Conservation (phyloP, 2,797 vertebrate genomes). For the Alosa sapidissima region DNA sequence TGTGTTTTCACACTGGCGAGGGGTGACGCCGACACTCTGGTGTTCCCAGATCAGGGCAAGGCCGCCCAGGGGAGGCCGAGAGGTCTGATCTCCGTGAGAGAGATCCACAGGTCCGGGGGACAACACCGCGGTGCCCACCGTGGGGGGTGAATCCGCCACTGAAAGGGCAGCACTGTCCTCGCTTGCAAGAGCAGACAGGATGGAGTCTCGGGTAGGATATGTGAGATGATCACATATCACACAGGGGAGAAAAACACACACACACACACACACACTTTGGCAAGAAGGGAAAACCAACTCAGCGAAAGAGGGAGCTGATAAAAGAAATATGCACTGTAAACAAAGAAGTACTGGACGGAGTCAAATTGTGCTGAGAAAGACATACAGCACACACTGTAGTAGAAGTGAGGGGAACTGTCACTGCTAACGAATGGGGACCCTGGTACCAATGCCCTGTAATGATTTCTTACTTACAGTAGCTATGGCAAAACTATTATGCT, state of each 20-base stretch:
- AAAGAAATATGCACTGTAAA: constrained; percentile 42
- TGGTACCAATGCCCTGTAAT: not conserved
- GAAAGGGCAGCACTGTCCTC: constrained; percentile 1
- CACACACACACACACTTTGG: not conserved
- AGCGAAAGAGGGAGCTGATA: not conserved
- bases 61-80: not conserved
- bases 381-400: constrained; percentile 10
- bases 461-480: constrained; percentile 11
- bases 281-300: constrained; percentile 45
- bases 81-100: constrained; percentile 32
- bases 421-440: not conserved
- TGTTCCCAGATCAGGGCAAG: constrained; percentile 33
- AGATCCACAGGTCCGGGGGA: constrained; percentile 24
- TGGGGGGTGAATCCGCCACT: not conserved
- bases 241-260: constrained; percentile 35
- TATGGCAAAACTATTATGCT: constrained; percentile 10
- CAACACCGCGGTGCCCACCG: not conserved
- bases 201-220: constrained; percentile 26
- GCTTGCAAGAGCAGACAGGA: constrained; percentile 26
- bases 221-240: constrained; percentile 36
- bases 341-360: constrained; percentile 27
- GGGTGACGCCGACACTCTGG: constrained; percentile 33
- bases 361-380: constrained; percentile 33
- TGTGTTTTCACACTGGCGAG: constrained; percentile 47
- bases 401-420: constrained; percentile 5